These are phyloP conservation scores for Mesitornis unicolor DNA, from an alignment of 2,113 vertebrate genomes.

Conservation along the genomic window DNA sequence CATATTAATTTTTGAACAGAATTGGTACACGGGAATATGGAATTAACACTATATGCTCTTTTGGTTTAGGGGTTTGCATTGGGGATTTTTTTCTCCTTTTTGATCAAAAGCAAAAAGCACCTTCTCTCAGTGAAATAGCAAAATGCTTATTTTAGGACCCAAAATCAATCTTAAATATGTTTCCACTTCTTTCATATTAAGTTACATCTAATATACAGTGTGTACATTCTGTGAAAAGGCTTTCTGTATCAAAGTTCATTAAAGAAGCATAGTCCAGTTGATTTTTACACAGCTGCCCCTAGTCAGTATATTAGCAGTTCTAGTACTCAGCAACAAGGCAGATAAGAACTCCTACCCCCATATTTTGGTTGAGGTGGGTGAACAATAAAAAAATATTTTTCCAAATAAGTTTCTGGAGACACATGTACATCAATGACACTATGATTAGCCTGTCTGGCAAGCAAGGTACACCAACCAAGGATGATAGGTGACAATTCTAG, in stretches of 20 bases:
- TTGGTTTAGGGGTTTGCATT: neutral
- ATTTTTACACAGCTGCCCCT: neutral
- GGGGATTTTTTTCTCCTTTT: neutral
- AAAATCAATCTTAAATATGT: neutral
- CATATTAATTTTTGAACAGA: neutral
- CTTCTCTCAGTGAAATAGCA: neutral
- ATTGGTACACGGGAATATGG: neutral
- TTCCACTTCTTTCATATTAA: neutral
- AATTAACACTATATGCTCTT: neutral
- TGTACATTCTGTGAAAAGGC: neutral
- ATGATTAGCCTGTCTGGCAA: neutral
- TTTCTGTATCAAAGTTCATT: neutral
- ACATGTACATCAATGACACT: neutral
- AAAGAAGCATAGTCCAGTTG: neutral
- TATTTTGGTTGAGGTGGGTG: accelerated
- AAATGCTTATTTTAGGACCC: neutral
- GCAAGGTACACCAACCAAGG: neutral
- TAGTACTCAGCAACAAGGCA: neutral
- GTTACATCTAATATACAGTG: neutral
- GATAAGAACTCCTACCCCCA: accelerated
- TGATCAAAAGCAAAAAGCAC: neutral
- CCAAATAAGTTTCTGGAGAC: neutral
- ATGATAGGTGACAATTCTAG: neutral
- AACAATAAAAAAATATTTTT: neutral
- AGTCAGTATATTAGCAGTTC: neutral